Conservation (phyloP, 2,888 invertebrate species). For the Chymomyza amoena region DNA sequence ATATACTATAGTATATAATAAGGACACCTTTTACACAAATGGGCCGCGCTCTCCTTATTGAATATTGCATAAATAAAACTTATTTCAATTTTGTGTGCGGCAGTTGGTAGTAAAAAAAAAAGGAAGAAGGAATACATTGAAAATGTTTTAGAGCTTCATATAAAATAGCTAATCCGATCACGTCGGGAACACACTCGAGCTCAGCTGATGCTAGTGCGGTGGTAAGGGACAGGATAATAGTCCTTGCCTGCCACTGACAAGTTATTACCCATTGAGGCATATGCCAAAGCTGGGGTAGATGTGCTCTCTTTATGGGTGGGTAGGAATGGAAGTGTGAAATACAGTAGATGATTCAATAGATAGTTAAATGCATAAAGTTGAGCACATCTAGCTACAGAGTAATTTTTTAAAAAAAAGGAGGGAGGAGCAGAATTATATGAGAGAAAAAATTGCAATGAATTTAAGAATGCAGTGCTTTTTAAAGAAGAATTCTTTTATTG, state of each 20-base stretch:
- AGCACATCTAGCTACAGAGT: background rate
- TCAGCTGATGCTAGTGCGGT: background rate
- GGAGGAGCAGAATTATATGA: too few species aligned
- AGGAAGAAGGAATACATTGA: background rate
- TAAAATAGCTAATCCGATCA: slow-evolving; percentile 72
- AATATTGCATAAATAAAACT: slow-evolving; percentile 62
- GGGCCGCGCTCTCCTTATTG: slow-evolving; percentile 40
- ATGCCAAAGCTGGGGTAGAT: background rate
- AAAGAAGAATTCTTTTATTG: too few species aligned
- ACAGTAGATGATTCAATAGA: background rate
- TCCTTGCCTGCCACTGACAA: slow-evolving; percentile 46
- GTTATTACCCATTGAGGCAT: slow-evolving; percentile 37
- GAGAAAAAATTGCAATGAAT: too few species aligned
- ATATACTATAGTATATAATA: background rate
- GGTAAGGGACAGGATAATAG: slow-evolving; percentile 37
- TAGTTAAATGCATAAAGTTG: background rate
- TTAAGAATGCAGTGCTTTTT: too few species aligned
- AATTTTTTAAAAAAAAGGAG: background rate
- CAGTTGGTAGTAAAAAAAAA: slow-evolving; percentile 15
- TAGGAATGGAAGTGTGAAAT: background rate
- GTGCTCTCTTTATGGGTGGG: background rate
- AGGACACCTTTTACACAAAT: background rate
- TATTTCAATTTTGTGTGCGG: slow-evolving; percentile 62
- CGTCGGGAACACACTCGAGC: slow-evolving; percentile 39
- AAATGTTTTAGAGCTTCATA: slow-evolving; percentile 58